These are phyloP conservation scores for Melierax canorus DNA, from an alignment of 2,113 vertebrate genomes.

Conservation along the genomic window DNA sequence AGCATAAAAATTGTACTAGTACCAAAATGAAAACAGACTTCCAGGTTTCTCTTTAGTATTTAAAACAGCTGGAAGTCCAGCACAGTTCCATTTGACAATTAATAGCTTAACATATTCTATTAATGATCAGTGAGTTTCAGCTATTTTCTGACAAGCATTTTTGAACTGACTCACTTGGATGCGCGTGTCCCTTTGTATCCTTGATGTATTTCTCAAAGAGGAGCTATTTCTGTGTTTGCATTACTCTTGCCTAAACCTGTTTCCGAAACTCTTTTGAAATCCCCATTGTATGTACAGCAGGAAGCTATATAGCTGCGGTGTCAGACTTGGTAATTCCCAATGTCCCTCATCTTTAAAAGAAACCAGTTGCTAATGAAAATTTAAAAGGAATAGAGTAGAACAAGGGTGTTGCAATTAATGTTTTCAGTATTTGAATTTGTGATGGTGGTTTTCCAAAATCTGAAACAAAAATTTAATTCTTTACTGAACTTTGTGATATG, in stretches of 20 bases:
- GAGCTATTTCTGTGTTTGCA: background rate
- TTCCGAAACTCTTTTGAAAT: constrained; percentile 15
- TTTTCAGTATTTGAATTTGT: background rate
- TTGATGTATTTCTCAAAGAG: background rate
- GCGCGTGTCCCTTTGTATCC: background rate
- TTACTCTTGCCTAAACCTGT: background rate
- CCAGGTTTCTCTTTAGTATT: background rate
- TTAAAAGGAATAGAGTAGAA: background rate
- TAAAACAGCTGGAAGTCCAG: background rate
- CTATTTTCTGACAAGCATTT: background rate
- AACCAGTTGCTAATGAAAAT: background rate
- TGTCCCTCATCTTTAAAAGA: background rate
- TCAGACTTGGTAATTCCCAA: background rate
- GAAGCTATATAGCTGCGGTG: background rate
- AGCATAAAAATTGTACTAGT: background rate
- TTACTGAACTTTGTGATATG: background rate
- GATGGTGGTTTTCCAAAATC: background rate
- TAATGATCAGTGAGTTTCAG: background rate
- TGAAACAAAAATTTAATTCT: background rate
- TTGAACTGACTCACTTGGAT: background rate
- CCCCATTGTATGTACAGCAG: background rate
- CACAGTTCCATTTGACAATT: background rate
- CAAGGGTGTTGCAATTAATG: background rate
- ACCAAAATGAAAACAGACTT: background rate
- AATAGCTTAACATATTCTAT: background rate